Evolutionary conservation across 2,888 invertebrate genomes (phyloP).

Genomic region (Caenorhabditis doughertyi): DNA sequence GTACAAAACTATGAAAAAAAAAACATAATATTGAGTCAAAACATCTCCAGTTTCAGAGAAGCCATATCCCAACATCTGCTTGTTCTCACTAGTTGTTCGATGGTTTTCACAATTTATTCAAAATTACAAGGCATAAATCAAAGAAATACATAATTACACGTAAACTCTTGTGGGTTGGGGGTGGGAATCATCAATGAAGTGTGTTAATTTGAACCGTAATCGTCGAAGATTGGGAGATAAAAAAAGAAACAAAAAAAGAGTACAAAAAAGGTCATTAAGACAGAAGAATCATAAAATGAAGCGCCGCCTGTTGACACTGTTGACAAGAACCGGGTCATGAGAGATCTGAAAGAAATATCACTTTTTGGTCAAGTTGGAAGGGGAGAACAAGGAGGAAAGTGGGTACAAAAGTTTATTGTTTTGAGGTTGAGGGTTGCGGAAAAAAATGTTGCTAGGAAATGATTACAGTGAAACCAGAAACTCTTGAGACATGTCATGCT

Average conservation of each 20-base stretch:
- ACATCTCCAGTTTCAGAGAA: too few species aligned
- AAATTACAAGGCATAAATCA: not conserved
- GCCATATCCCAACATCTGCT: too few species aligned
- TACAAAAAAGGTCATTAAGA: constrained; percentile 3
- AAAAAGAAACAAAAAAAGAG: not conserved
- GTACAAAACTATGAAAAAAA: too few species aligned
- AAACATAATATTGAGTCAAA: too few species aligned
- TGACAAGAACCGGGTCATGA: constrained; percentile 40
- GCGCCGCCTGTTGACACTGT: constrained; percentile 18
- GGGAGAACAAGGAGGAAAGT: too few species aligned
- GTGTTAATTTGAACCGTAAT: constrained; percentile 27
- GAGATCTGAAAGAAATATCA: constrained; percentile 44
- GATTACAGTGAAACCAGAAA: too few species aligned
- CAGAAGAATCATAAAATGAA: constrained; percentile 10
- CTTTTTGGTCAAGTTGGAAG: not conserved
- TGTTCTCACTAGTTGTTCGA: too few species aligned
- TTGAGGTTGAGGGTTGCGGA: too few species aligned
- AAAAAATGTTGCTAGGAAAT: too few species aligned
- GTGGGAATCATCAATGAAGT: not conserved
- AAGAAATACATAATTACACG: constrained; percentile 23
- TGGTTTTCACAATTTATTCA: not conserved
- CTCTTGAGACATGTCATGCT: too few species aligned
- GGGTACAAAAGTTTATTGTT: not conserved
- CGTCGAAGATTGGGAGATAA: constrained; percentile 12
- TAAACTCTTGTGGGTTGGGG: not conserved